phyloP scores from a whole-genome alignment of 2,113 vertebrate genomes.

The Conger conger region DNA sequence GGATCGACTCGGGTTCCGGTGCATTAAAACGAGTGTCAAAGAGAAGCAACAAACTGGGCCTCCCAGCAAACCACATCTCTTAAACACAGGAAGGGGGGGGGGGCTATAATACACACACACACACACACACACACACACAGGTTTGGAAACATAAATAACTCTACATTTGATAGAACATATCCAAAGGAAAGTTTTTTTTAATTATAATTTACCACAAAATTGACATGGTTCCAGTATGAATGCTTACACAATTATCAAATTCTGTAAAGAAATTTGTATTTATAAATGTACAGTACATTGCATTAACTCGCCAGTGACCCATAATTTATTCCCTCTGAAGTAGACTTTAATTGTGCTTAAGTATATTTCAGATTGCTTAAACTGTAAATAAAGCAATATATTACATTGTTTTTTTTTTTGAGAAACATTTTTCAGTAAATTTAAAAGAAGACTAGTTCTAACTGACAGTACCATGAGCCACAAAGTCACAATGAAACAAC shows the following conservation, averaged over 20 bases:
- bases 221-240: constrained; percentile 68
- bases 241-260: constrained; percentile 74
- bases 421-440: constrained; percentile 64
- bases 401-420: constrained; percentile 64
- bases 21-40: background rate
- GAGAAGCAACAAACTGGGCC: background rate
- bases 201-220: constrained; percentile 73
- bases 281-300: constrained; percentile 74
- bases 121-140: background rate
- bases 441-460: constrained; percentile 61
- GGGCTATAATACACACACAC: background rate
- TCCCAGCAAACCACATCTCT: constrained; percentile 12
- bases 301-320: constrained; percentile 63
- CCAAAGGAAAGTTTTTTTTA: constrained; percentile 73
- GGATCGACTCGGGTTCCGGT: background rate
- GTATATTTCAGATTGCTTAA: constrained; percentile 62
- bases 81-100: constrained; percentile 17
- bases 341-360: constrained; percentile 75
- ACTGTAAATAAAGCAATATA: constrained; percentile 72
- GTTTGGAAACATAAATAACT: background rate
- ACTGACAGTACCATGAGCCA: constrained; percentile 73
- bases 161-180: constrained; percentile 28
- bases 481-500: constrained; percentile 70
- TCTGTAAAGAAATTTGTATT: constrained; percentile 67
- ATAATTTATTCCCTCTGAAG: constrained; percentile 76